Conservation (phyloP, 2,888 invertebrate species). For the Drosophila flavopinicola region DNA sequence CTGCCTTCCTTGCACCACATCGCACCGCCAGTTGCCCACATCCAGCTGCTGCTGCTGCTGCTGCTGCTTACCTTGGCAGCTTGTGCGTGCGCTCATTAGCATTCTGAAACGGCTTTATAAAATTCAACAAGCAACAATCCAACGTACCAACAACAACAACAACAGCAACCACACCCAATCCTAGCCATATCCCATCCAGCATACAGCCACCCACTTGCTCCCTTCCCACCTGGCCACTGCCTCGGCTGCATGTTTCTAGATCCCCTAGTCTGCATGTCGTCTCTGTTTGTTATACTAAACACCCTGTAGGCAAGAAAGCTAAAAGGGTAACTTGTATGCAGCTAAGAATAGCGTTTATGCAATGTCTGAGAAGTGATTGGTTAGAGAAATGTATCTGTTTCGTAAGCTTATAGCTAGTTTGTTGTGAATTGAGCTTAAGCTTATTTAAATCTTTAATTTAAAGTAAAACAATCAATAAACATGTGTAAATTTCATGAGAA, state of each 20-base stretch:
- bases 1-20: neutral
- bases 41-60: slow-evolving; percentile 17
- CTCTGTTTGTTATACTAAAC: slow-evolving; percentile 46
- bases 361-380: too few species aligned
- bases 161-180: slow-evolving; percentile 16
- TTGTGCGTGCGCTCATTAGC: slow-evolving; percentile 81
- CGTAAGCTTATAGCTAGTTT: too few species aligned
- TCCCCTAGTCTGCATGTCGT: slow-evolving; percentile 45
- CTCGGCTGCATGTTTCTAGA: slow-evolving; percentile 43
- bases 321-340: slow-evolving; percentile 9
- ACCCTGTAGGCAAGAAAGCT: slow-evolving; percentile 29
- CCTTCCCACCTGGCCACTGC: slow-evolving; percentile 20
- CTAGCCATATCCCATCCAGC: slow-evolving; percentile 1
- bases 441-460: too few species aligned
- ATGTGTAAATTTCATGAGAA: too few species aligned
- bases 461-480: too few species aligned
- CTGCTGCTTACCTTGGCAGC: slow-evolving; percentile 66
- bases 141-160: slow-evolving; percentile 43
- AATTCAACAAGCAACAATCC: slow-evolving; percentile 78
- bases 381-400: too few species aligned
- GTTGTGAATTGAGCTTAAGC: too few species aligned
- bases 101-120: slow-evolving; percentile 80
- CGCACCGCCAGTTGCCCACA: slow-evolving; percentile 13
- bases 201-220: slow-evolving; percentile 4
- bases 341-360: too few species aligned